Conservation (phyloP, 2,797 vertebrate genomes). For the Notamacropus eugenii region DNA sequence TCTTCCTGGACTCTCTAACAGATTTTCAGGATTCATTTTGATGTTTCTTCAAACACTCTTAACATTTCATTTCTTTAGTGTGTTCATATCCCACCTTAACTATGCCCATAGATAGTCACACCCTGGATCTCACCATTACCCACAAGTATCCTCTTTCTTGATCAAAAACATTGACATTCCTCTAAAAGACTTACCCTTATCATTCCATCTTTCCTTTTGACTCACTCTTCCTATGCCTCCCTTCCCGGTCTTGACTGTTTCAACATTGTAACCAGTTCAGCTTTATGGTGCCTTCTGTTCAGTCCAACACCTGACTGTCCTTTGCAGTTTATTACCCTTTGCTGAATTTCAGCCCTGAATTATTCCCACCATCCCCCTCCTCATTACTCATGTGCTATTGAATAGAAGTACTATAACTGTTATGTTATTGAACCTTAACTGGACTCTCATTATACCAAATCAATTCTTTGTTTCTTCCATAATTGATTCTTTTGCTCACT, state of each 20-base stretch:
- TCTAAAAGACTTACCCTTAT: neutral
- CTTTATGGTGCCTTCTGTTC: neutral
- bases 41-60: neutral
- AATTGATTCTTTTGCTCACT: neutral
- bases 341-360: neutral
- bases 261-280: neutral
- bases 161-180: conserved; percentile 6
- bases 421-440: neutral
- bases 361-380: neutral
- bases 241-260: neutral
- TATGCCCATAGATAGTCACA: neutral
- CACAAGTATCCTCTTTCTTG: neutral
- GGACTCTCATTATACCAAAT: neutral
- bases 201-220: conserved; percentile 11
- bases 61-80: neutral
- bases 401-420: neutral
- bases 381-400: neutral
- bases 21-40: neutral
- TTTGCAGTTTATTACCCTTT: neutral
- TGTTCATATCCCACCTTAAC: neutral
- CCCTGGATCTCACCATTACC: neutral
- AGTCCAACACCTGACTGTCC: neutral
- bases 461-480: neutral
- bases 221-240: neutral
- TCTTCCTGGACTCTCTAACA: neutral